Base-by-base conservation (phyloP, 2,113 vertebrate species). In the Psittacula cyanocephala region DNA sequence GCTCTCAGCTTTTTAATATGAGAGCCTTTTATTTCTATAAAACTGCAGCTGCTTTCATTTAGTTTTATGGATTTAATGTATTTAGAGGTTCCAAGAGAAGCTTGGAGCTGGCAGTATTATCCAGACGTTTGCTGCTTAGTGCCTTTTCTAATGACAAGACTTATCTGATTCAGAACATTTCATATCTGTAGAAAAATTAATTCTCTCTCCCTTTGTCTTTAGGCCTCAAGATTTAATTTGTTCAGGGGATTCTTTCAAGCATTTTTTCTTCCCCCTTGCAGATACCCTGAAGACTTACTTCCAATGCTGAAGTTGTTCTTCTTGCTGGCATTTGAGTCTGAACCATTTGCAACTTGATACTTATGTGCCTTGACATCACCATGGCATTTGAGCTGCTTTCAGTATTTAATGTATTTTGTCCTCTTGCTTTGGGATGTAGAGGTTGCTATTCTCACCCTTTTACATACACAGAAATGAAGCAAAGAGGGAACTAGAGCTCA, bases 21-120 rank as follows among this genome's bases (percentile, higher is more conserved):
- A 97, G 96, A 96, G 96, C 65, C 96, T 98, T 98, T 98, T 97
- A 97, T 98, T 98, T 98, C 97, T 96, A 96, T 97, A 96, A 97
- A 98, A 98, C 96, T 96, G 95, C 96, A 97, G 97, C 94, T 97
- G 97, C 95, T 98, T 98, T 98, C 97, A 97, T 98, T 98, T 97
- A 97, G 97, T 97, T 97, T 97, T 97, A 97, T 97, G 97, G 98
- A 98, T 97, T 98, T 97, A 97, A 96, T 95, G 89, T 96, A 96
- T 97, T 97, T 97, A 97, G 97, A 97, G 89, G 94, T 79, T 86
- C 97, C 94, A 89, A 97, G 81, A 95, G 93, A 74, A 75, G 95
- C 89, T 76, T 84, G 89, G 93, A 98, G 88, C 94, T 89, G 75
- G 88, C 62, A 19, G 96, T 82, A 95, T 97, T 97, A 97, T 95